phyloP scores from a whole-genome alignment of 2,888 invertebrate genomes.

The Argyra leucocephala region DNA sequence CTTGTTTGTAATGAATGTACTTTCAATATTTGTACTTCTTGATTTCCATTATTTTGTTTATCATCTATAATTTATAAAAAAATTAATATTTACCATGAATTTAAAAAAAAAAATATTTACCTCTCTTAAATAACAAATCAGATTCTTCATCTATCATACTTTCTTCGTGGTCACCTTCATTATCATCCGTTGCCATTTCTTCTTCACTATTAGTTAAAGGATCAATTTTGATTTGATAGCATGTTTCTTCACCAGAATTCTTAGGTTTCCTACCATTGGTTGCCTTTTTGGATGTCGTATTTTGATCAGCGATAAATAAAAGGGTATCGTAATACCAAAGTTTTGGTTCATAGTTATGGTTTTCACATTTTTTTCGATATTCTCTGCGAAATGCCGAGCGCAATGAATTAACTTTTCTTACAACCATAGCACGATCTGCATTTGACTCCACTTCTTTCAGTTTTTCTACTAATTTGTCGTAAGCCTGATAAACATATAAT shows the following conservation, averaged over 20 bases:
- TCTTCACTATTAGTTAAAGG: constrained; percentile 17
- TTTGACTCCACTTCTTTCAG: constrained; percentile 40
- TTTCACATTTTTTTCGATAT: constrained; percentile 35
- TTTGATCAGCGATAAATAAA: constrained; percentile 40
- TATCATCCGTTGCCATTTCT: neutral
- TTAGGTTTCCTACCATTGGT: constrained; percentile 22
- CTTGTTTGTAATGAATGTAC: neutral
- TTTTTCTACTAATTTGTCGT: constrained; percentile 40
- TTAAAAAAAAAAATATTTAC: neutral
- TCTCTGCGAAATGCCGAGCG: constrained; percentile 40
- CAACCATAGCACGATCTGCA: constrained; percentile 41
- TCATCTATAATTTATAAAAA: neutral
- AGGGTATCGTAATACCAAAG: constrained; percentile 41
- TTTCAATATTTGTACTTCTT: neutral
- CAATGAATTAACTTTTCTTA: constrained; percentile 41
- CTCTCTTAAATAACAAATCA: constrained; percentile 24
- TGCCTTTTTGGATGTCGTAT: constrained; percentile 35
- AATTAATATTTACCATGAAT: neutral
- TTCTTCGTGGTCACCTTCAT: neutral
- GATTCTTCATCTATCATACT: neutral
- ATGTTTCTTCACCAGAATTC: constrained; percentile 13
- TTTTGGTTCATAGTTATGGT: constrained; percentile 37
- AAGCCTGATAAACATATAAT: constrained; percentile 31
- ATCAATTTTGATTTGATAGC: constrained; percentile 33
- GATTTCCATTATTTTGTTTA: neutral